Base-by-base conservation (phyloP, 2,888 invertebrate genomes). In the Heliconius ethilla region DNA sequence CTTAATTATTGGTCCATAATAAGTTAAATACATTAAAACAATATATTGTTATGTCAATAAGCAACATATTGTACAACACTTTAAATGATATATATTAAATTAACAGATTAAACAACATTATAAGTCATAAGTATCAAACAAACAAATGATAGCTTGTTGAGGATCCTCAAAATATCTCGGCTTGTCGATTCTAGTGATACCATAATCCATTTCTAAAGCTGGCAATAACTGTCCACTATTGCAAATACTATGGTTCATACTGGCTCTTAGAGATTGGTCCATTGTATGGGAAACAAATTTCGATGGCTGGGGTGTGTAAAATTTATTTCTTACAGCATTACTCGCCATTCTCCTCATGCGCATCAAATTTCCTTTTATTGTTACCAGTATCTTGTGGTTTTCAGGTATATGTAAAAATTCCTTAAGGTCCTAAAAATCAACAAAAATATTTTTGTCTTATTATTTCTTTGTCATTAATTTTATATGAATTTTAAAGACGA, bases 141-240 rank as follows among this genome's bases (percentile, higher is more conserved):
- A 85, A 81, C 91, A 90, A 82, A 86, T 86, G 3, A 95, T 93
- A 9, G 94, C 95, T 84, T 93, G 90, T 75, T 91, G 87, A 0
- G 93, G 87, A 65, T 94, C 91, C 81, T 90, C 89, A 74, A 95
- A 95, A 79, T 94, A 94, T 37, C 89, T 87, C 0, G 92, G 93
- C 72, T 89, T 91, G 78, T 92, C 89, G 1, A 86, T 85, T 77
- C 90, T 87, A 0, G 83, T 82, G 27, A 94, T 92, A 4, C 94
- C 94, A 76, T 92, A 95, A 81, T 94, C 92, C 0, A 93, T 93
- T 78, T 94, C 92, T 5, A 92, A 77, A 0, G 91, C 86, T 1
- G 95, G 94, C 75, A 91, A 76, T 11, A 85, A 18, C 10, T 69
- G 55, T 66, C 62, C 73, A 74, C 82, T 83, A 29, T 77, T 80